phyloP scores from a whole-genome alignment of 2,888 invertebrate genomes.

The Callyntrura sp. region DNA sequence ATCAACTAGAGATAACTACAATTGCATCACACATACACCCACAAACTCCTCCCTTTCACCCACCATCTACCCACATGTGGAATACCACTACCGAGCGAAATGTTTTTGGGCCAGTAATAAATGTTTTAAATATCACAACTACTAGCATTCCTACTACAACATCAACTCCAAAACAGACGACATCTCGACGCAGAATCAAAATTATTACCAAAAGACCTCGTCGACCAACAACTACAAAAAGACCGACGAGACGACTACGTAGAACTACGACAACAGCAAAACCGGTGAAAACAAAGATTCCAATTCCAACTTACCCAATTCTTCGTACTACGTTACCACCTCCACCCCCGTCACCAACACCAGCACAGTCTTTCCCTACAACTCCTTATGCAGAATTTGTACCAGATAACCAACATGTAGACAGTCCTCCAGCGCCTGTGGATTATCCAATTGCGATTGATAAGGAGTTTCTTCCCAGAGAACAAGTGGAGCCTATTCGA shows the following conservation, averaged over 20 bases:
- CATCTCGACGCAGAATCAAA: slow-evolving; percentile 7
- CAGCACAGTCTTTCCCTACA: slow-evolving; percentile 27
- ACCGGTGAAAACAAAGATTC: slow-evolving; percentile 17
- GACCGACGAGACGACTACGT: slow-evolving; percentile 25
- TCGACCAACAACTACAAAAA: background rate
- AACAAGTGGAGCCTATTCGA: slow-evolving; percentile 69
- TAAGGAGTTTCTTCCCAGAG: slow-evolving; percentile 24
- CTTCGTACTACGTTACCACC: background rate
- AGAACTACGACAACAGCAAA: slow-evolving; percentile 56
- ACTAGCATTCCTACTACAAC: background rate
- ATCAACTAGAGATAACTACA: background rate
- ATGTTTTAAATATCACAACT: background rate
- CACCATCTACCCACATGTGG: background rate
- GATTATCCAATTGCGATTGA: slow-evolving; percentile 65
- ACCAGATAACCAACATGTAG: background rate
- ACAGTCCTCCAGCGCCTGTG: background rate
- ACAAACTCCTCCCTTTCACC: no score
- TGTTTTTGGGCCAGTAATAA: background rate
- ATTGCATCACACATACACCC: background rate
- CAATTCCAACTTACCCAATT: background rate
- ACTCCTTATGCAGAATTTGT: background rate
- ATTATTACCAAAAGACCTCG: slow-evolving; percentile 34
- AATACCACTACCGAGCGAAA: background rate
- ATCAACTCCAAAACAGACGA: slow-evolving; percentile 17
- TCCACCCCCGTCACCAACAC: background rate